These are phyloP conservation scores for Sarcophilus harrisii DNA, from an alignment of 2,797 vertebrate species.

Conservation along the genomic window DNA sequence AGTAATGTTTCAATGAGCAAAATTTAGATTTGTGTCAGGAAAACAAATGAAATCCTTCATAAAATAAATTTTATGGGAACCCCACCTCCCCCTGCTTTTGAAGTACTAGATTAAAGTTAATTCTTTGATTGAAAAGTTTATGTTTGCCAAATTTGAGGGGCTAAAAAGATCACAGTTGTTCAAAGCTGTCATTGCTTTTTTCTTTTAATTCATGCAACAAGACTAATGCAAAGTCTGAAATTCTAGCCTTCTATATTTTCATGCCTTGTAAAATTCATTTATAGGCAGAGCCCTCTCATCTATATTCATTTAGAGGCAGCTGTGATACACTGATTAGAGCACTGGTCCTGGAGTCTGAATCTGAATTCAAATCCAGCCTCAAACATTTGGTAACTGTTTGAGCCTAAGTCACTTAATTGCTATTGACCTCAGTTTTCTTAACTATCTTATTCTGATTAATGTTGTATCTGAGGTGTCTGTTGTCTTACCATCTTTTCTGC, in stretches of 20 bases:
- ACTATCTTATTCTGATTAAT: background rate
- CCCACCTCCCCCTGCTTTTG: background rate
- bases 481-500: background rate
- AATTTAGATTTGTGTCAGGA: background rate
- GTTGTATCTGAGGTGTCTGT: background rate
- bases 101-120: slow-evolving; percentile 16
- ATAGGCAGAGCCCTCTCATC: background rate
- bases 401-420: background rate
- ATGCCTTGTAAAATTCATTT: background rate
- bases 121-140: background rate
- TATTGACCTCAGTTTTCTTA: background rate
- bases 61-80: background rate
- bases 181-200: background rate
- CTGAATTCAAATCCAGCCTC: background rate
- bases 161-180: background rate
- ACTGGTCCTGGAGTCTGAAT: background rate
- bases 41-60: background rate
- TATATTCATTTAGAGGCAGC: background rate
- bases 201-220: background rate
- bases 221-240: background rate
- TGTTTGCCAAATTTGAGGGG: slow-evolving; percentile 20
- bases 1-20: background rate
- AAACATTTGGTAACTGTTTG: background rate
- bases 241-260: background rate
- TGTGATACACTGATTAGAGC: background rate